A percentile compares a stretch with the other conserved stretches of the same genome.
These are phyloP conservation scores for Choristoneura fumiferana DNA, from an alignment of 1,140 invertebrate genomes.

Conservation along the genomic window DNA sequence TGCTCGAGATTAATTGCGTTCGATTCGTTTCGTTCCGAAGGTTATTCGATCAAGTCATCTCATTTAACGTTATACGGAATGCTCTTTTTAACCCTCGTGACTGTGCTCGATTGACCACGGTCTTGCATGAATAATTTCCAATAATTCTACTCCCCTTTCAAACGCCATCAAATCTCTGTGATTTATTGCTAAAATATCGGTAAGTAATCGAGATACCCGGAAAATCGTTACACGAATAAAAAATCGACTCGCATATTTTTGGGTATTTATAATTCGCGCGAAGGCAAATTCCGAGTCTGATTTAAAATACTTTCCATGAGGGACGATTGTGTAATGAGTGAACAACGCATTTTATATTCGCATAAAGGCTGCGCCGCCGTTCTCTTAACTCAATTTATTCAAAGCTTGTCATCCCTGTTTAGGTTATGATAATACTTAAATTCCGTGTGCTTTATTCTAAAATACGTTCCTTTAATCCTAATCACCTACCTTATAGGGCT, in stretches of 20 bases:
- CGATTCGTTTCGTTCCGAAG: slow-evolving; percentile 23
- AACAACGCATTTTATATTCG: slow-evolving; percentile 28
- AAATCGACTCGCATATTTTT: slow-evolving; percentile 21
- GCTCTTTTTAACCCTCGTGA: background rate
- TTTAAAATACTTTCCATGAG: slow-evolving; percentile 20
- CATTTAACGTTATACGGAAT: slow-evolving; percentile 17
- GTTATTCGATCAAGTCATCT: slow-evolving; percentile 20
- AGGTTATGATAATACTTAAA: background rate
- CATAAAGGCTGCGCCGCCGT: slow-evolving; percentile 17
- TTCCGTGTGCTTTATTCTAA: background rate
- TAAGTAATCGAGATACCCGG: slow-evolving; percentile 20
- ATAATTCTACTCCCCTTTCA: slow-evolving; percentile 27
- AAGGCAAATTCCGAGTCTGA: slow-evolving; percentile 22
- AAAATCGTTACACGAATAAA: slow-evolving; percentile 27
- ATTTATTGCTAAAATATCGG: slow-evolving; percentile 35
- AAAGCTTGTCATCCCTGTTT: background rate
- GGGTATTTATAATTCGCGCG: slow-evolving; percentile 18
- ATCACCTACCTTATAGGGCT: slow-evolving; percentile 35
- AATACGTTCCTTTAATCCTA: slow-evolving; percentile 14
- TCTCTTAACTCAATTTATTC: background rate
- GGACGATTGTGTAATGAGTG: slow-evolving; percentile 20
- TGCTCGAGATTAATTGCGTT: slow-evolving; percentile 26
- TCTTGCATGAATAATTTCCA: slow-evolving; percentile 20
- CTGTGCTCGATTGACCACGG: slow-evolving; percentile 21
- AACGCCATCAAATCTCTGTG: slow-evolving; percentile 34